Evolutionary conservation across 2,113 vertebrate genomes (phyloP), one percentile per base, ranked within the genome.

Genomic region (Chitala chitala): DNA sequence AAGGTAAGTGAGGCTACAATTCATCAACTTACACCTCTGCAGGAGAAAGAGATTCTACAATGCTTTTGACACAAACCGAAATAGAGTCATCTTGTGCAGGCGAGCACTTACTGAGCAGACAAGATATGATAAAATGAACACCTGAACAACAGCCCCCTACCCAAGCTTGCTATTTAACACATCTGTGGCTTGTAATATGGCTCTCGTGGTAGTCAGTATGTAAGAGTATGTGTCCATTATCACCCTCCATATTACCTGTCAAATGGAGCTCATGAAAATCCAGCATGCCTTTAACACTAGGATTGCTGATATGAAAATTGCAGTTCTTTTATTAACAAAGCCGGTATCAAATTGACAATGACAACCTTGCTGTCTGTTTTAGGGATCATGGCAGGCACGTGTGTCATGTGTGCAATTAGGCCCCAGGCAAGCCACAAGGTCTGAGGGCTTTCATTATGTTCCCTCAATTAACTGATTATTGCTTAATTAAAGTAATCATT

Each of bases 1-100:
- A 12, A 69, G 80, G 87, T 79, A 6, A 78, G 81, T 54, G 55
- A 81, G 85, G 81, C 78, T 84, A 86, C 82, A 87, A 85, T 83
- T 88, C 86, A 90, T 88, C 78, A 66, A 69, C 73, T 20, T 15
- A 29, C 4, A 79, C 80, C 74, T 59, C 72, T 58, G 74, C 74
- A 70, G 58, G 59, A 63, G 59, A 36, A 63, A 40, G 31, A 63
- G 33, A 63, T 36, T 61, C 29, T 63, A 33, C n/a, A n/a, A 29
- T 63, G 29, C 33, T 33, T 63, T 63, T 9, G 31, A 63, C 17
- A n/a, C 33, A 63, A 63, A n/a, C 33, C 15, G 75, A 81, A 82
- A 83, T 44, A 70, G 46, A 88, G 80, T 78, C 74, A 80, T 85
- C 79, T 77, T 69, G 51, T 24, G n/a, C 29, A 54, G 77, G 77